These are phyloP conservation scores for Eupithecia pulchellata DNA, from an alignment of 2,888 invertebrate species.

Conservation along the genomic window DNA sequence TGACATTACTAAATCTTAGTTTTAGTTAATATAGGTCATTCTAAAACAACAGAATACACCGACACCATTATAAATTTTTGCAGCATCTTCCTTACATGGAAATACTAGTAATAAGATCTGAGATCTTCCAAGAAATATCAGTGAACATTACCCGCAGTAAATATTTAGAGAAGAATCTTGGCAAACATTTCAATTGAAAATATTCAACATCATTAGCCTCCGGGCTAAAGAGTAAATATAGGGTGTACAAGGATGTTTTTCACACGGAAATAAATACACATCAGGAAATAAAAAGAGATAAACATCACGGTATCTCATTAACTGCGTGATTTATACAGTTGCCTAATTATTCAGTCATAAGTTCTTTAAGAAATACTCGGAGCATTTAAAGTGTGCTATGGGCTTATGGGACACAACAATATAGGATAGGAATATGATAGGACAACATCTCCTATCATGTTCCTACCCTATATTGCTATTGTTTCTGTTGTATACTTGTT, in stretches of 20 bases:
- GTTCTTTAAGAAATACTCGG: neutral
- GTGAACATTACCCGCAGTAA: neutral
- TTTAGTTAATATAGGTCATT: too few species aligned
- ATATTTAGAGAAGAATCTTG: constrained; percentile 25
- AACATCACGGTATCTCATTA: neutral
- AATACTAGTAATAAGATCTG: neutral
- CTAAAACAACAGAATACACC: neutral
- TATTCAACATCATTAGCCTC: constrained; percentile 34
- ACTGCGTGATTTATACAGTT: neutral
- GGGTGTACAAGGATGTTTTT: neutral
- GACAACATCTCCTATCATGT: too few species aligned
- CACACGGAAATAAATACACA: neutral
- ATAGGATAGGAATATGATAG: too few species aligned
- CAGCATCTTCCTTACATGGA: constrained; percentile 3
- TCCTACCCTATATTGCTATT: too few species aligned
- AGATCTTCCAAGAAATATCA: neutral
- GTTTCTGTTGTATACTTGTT: neutral
- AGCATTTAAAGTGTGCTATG: neutral
- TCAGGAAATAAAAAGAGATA: neutral
- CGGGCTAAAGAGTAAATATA: constrained; percentile 8
- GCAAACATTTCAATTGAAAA: constrained; percentile 34
- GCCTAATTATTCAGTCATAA: neutral
- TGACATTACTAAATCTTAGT: too few species aligned
- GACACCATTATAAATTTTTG: neutral
- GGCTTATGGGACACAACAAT: too few species aligned